Percentiles rank a stretch among this genome's conserved stretches.
Evolutionary conservation across 2,888 invertebrate species (phyloP).

Genomic region (Standfussiana lucernea): DNA sequence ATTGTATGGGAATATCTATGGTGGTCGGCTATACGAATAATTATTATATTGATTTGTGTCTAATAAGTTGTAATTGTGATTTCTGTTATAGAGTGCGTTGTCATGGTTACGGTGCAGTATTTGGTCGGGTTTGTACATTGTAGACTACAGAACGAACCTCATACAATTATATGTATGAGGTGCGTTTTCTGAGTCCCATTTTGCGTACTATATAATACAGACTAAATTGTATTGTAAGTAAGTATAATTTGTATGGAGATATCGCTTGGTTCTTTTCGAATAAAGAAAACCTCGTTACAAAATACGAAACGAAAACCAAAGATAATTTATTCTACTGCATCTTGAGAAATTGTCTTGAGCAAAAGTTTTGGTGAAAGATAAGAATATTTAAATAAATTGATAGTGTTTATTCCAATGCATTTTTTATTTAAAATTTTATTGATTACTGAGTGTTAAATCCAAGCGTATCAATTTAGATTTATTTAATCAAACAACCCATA

Average conservation of each 20-base stretch:
- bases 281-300: not conserved
- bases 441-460: slow-evolving; percentile 49
- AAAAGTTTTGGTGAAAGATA: not conserved
- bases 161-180: not conserved
- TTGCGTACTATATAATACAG: slow-evolving; percentile 1
- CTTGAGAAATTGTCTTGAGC: not conserved
- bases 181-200: slow-evolving; percentile 10
- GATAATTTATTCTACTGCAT: not conserved
- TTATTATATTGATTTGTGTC: slow-evolving; percentile 51
- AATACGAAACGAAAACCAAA: not conserved
- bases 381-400: slow-evolving; percentile 14
- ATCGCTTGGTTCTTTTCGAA: not conserved
- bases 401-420: slow-evolving; percentile 16
- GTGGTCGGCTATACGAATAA: slow-evolving; percentile 43
- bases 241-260: not conserved
- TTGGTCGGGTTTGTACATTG: slow-evolving; percentile 36
- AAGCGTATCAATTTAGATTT: slow-evolving; percentile 47
- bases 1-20: slow-evolving; percentile 33
- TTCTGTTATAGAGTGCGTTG: slow-evolving; percentile 32
- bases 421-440: slow-evolving; percentile 34
- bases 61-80: slow-evolving; percentile 57
- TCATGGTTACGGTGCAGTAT: slow-evolving; percentile 48
- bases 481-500: slow-evolving; percentile 59
- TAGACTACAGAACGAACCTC: not conserved
- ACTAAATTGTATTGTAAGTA: not conserved